Base-by-base conservation (phyloP, 2,113 vertebrate genomes). In the Anguilla rostrata region DNA sequence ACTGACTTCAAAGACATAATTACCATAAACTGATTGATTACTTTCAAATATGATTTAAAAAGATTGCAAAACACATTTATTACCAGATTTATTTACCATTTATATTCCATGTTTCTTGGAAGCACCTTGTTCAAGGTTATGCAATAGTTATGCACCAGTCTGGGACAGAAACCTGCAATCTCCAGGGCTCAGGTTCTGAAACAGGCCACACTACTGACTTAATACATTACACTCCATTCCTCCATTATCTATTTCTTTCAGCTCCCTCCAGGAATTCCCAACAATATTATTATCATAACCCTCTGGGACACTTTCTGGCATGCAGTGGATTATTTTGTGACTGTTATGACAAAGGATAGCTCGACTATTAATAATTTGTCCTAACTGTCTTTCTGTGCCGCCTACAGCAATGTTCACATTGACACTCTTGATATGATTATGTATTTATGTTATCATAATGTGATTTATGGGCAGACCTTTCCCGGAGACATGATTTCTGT, bases 381-480 rank as follows among this genome's bases (percentile, higher is more conserved):
- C 71, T 53, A 41, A 57, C 41, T 39, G 22, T 40, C 56, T 86
- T 81, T 60, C 34, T 66, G 78, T n/a, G 40, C 26, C 41, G 29
- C 85, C 63, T 14, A 56, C 57, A 26, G 85, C n/a, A 83, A 46
- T 20, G 40, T 82, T 83, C 29, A 49, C 60, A 83, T 71, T 83
- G 43, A 63, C 26, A 26, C 5, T 71, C 39, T 43, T 81, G 80
- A 14, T 56, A 60, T 79, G 16, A 29, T 84, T 82, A 39, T 49
- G 75, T 34, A 79, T 86, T 78, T 83, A 78, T 41, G 22, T 43
- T 39, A 43, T 83, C 53, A 57, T 53, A 56, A 56, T 87, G 46
- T 78, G 82, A 87, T 79, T n/a, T 56, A 78, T 86, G 82, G 71
- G 12, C 81, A 83, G 66, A 83, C 6, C 63, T 78, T 87, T n/a